Base-by-base conservation (phyloP, 2,888 invertebrate species). In the Psylliodes chrysocephalus region DNA sequence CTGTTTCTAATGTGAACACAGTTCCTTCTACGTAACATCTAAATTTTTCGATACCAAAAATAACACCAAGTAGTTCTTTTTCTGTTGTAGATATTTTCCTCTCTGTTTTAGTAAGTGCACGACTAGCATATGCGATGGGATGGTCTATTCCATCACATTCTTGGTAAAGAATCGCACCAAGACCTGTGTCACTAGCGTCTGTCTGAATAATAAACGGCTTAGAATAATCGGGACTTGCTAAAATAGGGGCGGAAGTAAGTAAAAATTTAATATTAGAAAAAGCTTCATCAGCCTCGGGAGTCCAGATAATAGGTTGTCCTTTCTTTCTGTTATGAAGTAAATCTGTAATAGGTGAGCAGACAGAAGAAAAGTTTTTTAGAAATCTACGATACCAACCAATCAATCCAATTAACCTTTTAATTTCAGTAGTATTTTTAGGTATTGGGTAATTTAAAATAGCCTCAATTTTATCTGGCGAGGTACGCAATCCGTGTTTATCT, bases 21-120 rank as follows among this genome's bases (percentile, higher is more conserved):
- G 68, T 66, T 2, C 73, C 73, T 44, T 76, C 69, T 6, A 75
- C 40, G 64, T 74, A 76, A 10, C 64, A 60, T 10, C 72, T 38
- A 59, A 73, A 73, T 22, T 70, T 68, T 25, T 71, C 70, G 5
- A 74, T 63, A 0, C 66, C 60, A 51, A 67, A 63, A 15, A 73
- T 42, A 3, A 71, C 64, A 3, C 70, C 69, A 1, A 67, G 42
- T 1, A 66, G 51, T 61, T 75, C 72, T 33, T 64, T 33, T 49
- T 75, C 73, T 1, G 70, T 71, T 0, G 67, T 60, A 1, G 61
- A 44, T 52, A 68, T 66, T 33, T 71, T 71, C 1, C 66, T 51
- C 38, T 73, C 67, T 0, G 55, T 49, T 14, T 49, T 44, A 19
- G 38, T 65, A 15, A 68, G 46, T n/a, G 62, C 49, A 10, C 66